phyloP scores from a whole-genome alignment of 2,888 invertebrate species.

The Scotopteryx bipunctaria region DNA sequence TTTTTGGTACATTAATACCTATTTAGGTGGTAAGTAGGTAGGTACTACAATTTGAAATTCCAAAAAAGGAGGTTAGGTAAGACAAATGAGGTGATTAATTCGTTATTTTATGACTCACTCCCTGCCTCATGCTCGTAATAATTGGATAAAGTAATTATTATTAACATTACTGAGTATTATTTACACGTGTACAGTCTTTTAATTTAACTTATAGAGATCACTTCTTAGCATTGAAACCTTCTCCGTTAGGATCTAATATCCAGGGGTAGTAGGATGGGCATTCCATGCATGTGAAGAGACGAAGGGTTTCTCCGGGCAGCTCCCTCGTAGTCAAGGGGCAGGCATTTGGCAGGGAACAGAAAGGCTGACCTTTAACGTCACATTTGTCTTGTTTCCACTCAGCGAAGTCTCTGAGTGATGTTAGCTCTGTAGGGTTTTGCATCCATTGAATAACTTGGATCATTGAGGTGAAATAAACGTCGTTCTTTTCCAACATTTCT shows the following conservation, averaged over 20 bases:
- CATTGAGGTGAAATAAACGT: conserved; percentile 96
- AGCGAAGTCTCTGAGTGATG: conserved; percentile 93
- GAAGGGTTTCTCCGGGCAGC: conserved; percentile 94
- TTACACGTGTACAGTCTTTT: conserved; percentile 83
- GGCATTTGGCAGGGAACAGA: conserved; percentile 95
- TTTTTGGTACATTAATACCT: too few species aligned
- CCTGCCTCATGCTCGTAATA: conserved; percentile 56
- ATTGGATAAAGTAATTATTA: conserved; percentile 53
- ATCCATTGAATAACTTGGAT: conserved; percentile 97
- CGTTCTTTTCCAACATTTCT: conserved; percentile 94
- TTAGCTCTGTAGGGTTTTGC: conserved; percentile 95
- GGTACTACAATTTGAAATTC: neutral
- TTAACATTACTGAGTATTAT: conserved; percentile 82
- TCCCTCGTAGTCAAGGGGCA: conserved; percentile 95
- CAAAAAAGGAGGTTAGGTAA: neutral
- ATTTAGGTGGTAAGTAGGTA: too few species aligned
- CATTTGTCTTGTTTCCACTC: conserved; percentile 97
- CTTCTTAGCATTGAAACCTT: conserved; percentile 93
- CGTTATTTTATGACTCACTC: conserved; percentile 30
- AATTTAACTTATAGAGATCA: conserved; percentile 82
- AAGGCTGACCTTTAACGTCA: conserved; percentile 96
- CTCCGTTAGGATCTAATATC: conserved; percentile 97
- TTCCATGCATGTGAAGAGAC: conserved; percentile 97
- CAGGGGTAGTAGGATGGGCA: conserved; percentile 98
- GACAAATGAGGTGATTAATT: neutral